A percentile compares a stretch with the other conserved stretches of the same genome.
Conservation (phyloP, 2,888 invertebrate genomes). For the Ceratothoa steindachneri region DNA sequence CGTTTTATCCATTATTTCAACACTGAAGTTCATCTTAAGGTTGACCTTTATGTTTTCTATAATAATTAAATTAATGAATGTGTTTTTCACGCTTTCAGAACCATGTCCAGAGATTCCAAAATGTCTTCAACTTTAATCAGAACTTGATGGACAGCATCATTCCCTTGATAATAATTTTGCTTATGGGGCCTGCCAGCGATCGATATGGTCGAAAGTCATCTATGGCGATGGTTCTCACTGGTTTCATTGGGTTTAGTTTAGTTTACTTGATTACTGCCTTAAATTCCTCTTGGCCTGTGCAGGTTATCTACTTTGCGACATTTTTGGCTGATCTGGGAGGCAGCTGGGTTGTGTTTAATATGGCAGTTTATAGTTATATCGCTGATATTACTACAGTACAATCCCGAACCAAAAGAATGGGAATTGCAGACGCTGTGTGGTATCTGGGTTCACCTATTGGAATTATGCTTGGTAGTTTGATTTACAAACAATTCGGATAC, state of each 20-base stretch:
- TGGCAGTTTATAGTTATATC: slow-evolving; percentile 50
- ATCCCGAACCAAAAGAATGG: slow-evolving; percentile 62
- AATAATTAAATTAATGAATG: too few relatives aligned
- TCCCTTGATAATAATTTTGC: slow-evolving; percentile 48
- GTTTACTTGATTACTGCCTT: slow-evolving; percentile 48
- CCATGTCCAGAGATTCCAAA: slow-evolving; percentile 29
- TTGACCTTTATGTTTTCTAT: too few relatives aligned
- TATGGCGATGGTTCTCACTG: slow-evolving; percentile 49
- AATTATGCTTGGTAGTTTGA: slow-evolving; percentile 49
- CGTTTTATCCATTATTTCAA: too few relatives aligned
- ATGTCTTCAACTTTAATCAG: slow-evolving; percentile 39
- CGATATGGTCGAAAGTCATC: slow-evolving; percentile 49
- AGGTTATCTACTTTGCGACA: slow-evolving; percentile 44
- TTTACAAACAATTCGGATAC: slow-evolving; percentile 46
- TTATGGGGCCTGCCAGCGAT: slow-evolving; percentile 50
- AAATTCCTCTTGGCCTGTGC: slow-evolving; percentile 49
- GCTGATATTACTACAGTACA: slow-evolving; percentile 56
- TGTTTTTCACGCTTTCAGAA: too few relatives aligned
- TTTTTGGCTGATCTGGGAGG: slow-evolving; percentile 57
- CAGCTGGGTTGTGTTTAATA: slow-evolving; percentile 55
- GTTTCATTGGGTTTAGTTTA: slow-evolving; percentile 45
- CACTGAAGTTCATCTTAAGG: too few relatives aligned
- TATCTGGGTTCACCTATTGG: slow-evolving; percentile 50
- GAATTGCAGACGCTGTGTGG: slow-evolving; percentile 59
- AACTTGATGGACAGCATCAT: slow-evolving; percentile 49